Base-by-base conservation (phyloP, 2,888 invertebrate species). In the Archaeoteleia sp. region DNA sequence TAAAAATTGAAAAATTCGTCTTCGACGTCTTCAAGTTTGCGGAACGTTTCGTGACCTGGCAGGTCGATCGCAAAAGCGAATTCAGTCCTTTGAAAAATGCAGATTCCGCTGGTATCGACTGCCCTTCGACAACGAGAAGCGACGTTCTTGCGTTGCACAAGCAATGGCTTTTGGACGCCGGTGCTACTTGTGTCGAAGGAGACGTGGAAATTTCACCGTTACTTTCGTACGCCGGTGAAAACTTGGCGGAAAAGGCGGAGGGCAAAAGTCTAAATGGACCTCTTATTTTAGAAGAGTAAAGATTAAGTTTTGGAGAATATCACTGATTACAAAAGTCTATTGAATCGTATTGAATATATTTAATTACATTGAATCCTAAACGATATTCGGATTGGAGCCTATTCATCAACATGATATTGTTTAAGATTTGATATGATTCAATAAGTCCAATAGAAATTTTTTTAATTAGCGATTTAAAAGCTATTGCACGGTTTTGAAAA, bases 1-100 rank as follows among this genome's bases (percentile, higher is more conserved):
- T 99, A 71, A 99, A 99, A 87, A 93, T 99, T 86, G 99, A 99
- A 82, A 99, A 98, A 85, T 99, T 99, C 84, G 95, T 99, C 6
- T 99, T 99, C 84, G 99, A 99, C 85, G 97, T 98, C 0, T 99
- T 99, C 82, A 94, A 94, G 79, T 96, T 95, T 85, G 91, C 97
- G 0, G 91, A 94, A 71, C 92, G 92, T 76, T 95, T 99, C 80
- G 95, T 94, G 7, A 95, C 95, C 3, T 94, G 97, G 91, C 97
- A 98, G 86, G 94, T 95, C 0, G 90, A 93, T 0, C 90, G 98
- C 37, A 92, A 94, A 73, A 93, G 94, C 63, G 99, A 99, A 84
- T 99, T 99, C 83, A 96, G 98, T 75, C 97, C 98, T 0, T 86
- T 99, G 71, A 99, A 99, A 83, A 99, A 99, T 86, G 90, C 94